These are phyloP conservation scores for Dermatemys mawii DNA, from an alignment of 2,113 vertebrate species.

Conservation along the genomic window DNA sequence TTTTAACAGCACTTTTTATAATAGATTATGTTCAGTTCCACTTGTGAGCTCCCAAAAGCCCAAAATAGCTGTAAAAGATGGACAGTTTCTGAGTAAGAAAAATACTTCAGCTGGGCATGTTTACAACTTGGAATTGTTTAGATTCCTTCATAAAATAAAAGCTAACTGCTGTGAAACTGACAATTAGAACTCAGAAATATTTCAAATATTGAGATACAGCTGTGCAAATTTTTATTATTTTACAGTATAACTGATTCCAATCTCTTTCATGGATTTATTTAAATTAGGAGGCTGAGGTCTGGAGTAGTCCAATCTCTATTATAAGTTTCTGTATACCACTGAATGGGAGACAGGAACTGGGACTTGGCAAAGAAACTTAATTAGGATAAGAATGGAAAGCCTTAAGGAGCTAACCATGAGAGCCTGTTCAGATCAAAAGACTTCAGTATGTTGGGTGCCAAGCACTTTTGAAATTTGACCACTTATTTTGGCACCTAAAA, in stretches of 20 bases:
- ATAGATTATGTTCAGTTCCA: slow-evolving; percentile 71
- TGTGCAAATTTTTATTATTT: background rate
- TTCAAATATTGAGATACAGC: background rate
- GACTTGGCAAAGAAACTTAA: background rate
- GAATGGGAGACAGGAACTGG: background rate
- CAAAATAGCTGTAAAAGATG: slow-evolving; percentile 66
- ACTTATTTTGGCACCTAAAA: background rate
- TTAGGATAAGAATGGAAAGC: background rate
- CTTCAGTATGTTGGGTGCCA: background rate
- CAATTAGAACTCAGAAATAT: slow-evolving; percentile 10
- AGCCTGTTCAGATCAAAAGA: background rate
- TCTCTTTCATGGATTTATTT: background rate
- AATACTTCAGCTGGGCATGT: slow-evolving; percentile 32
- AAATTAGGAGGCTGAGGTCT: background rate
- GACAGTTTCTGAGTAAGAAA: slow-evolving; percentile 64
- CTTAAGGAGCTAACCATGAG: background rate
- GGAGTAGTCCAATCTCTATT: background rate
- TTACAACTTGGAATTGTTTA: slow-evolving; percentile 50
- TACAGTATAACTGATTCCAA: background rate
- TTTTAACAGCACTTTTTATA: slow-evolving; percentile 76
- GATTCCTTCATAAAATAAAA: slow-evolving; percentile 39
- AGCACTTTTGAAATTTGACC: background rate
- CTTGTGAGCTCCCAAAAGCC: slow-evolving; percentile 62
- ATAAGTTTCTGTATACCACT: background rate
- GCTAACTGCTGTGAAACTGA: background rate